These are phyloP conservation scores for Cuniculus paca DNA, from an alignment of 2,797 vertebrate species.

Conservation along the genomic window DNA sequence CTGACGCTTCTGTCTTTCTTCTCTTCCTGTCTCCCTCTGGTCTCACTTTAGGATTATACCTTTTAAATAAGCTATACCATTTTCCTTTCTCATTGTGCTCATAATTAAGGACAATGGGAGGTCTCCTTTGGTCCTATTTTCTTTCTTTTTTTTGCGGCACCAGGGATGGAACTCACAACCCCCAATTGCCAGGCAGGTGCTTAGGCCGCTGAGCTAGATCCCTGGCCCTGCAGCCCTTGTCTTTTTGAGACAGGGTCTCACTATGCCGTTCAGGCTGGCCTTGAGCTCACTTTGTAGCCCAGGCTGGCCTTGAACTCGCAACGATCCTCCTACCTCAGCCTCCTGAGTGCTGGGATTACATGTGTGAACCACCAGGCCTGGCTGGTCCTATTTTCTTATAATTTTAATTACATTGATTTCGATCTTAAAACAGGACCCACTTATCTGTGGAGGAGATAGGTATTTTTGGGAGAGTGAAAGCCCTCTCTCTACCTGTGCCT, in stretches of 20 bases:
- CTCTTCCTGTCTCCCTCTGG: background rate
- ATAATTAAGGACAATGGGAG: conserved; percentile 69
- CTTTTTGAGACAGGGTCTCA: too few relatives aligned
- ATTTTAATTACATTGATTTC: conserved; percentile 73
- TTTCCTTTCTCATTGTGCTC: background rate
- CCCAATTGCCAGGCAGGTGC: too few relatives aligned
- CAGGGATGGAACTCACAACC: too few relatives aligned
- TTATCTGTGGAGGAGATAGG: background rate
- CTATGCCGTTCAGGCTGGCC: too few relatives aligned
- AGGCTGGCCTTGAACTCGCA: too few relatives aligned
- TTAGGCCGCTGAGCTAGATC: too few relatives aligned
- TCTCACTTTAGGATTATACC: background rate
- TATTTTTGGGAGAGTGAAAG: conserved; percentile 16
- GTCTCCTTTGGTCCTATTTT: conserved; percentile 65
- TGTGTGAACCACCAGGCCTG: too few relatives aligned
- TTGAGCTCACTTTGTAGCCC: too few relatives aligned
- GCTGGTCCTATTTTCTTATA: conserved; percentile 61
- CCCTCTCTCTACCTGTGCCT: background rate
- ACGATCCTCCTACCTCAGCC: too few relatives aligned
- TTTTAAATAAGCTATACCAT: conserved; percentile 60
- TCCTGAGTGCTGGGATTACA: too few relatives aligned
- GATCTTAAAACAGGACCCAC: conserved; percentile 51
- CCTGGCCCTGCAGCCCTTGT: too few relatives aligned
- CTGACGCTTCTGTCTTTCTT: background rate
- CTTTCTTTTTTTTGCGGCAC: too few relatives aligned